Evolutionary conservation across 2,797 vertebrate species (phyloP).

Genomic region (Jordanella pulchra): DNA sequence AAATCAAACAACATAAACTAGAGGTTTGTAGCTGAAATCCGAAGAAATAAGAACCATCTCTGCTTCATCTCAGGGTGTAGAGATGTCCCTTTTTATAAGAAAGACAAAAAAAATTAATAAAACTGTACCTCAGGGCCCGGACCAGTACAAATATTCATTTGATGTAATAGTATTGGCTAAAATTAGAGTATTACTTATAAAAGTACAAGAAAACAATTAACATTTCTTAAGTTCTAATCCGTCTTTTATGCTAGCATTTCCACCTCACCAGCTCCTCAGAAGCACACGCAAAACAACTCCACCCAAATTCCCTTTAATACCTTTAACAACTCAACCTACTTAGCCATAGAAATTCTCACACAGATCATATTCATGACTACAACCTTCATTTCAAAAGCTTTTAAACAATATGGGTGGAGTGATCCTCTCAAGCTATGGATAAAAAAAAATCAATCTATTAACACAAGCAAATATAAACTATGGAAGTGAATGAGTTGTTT

Average conservation of each 20-base stretch:
- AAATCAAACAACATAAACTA: background rate
- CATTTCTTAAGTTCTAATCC: background rate
- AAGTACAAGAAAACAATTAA: background rate
- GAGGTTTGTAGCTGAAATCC: too few relatives aligned
- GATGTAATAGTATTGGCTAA: background rate
- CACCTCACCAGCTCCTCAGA: background rate
- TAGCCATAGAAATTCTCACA: slow-evolving; percentile 17
- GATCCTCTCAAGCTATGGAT: background rate
- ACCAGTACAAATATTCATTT: background rate
- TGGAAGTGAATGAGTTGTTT: background rate
- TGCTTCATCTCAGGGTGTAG: background rate
- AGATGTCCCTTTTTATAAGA: background rate
- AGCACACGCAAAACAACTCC: slow-evolving; percentile 24
- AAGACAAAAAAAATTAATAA: slow-evolving; percentile 4
- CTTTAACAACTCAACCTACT: background rate
- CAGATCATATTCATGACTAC: slow-evolving; percentile 1
- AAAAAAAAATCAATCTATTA: background rate
- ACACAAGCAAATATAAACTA: slow-evolving; percentile 6
- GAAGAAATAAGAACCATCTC: background rate
- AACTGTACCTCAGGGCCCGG: slow-evolving; percentile 1
- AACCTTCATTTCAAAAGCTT: slow-evolving; percentile 15
- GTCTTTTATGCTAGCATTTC: too few relatives aligned
- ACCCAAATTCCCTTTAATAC: slow-evolving; percentile 28
- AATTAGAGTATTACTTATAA: background rate
- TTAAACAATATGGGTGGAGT: slow-evolving; percentile 14